Base-by-base conservation (phyloP, 2,888 invertebrate genomes). In the Polydrusus cervinus region DNA sequence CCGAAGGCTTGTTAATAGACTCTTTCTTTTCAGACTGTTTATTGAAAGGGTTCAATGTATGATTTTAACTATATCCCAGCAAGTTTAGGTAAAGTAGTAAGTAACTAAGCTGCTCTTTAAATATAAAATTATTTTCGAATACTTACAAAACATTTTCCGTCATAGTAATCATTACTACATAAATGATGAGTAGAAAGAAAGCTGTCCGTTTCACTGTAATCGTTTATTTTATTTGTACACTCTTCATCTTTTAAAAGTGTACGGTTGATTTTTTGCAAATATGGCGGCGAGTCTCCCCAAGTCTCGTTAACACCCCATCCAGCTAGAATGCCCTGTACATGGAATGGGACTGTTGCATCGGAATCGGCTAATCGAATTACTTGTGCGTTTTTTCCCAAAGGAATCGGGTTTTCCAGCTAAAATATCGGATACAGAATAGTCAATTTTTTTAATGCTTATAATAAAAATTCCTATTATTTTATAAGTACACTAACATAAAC, bases 131-230 rank as follows among this genome's bases (percentile, higher is more conserved):
- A 34, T 34, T 34, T 7, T 10, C 10, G 1, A 7, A 34, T 53
- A 53, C 25, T 30, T 53, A 53, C 53, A 7, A 25, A 20, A 20
- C 53, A 53, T 53, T 30, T 10, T n/a, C 53, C 53, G 25, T 53
- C 25, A 25, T 30, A 53, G 53, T 53, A n/a, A 7, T 53, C 53
- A 25, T 53, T 30, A n/a, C 6, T 53, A 30, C 53, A 53, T 25
- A 53, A 25, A 25, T 53, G 11, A 11, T 53, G 30, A 53, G 25
- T n/a, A 30, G 53, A 8, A 5, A n/a, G 1, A 25, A 25, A 53
- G n/a, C 25, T 25, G 0, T 25, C 8, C 0, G 25, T 11, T 7
- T 13, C 51, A 51, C 3, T 53, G n/a, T 13, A 53, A 30, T 30
- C 30, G n/a, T 30, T 13, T 0, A 53, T 53, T 25, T 25, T 53